Percentiles rank a stretch among this genome's conserved stretches.
Evolutionary conservation across 2,888 invertebrate genomes (phyloP).

Genomic region (Gastracanthus pulcherrimus): DNA sequence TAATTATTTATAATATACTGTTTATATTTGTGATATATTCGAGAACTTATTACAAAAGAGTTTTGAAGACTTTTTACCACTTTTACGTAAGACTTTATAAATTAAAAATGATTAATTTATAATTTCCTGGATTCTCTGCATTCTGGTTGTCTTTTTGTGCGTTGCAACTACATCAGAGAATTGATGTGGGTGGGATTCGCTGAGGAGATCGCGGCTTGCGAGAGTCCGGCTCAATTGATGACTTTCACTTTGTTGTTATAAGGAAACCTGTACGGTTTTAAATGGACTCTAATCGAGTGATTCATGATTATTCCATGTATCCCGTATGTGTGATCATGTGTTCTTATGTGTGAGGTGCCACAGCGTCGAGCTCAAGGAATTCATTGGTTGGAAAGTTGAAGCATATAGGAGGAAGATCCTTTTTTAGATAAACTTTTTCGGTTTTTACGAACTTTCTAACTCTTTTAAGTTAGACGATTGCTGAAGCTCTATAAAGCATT

Average conservation of each 20-base stretch:
- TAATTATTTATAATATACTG: too few species aligned
- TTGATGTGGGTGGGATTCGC: conserved; percentile 6
- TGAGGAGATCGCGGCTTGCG: background rate
- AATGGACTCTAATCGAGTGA: conserved; percentile 49
- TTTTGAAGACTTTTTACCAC: background rate
- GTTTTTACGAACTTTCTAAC: conserved; percentile 26
- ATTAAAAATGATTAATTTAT: background rate
- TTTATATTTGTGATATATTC: background rate
- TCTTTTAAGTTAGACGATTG: background rate
- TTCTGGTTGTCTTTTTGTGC: background rate
- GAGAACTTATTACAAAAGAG: too few species aligned
- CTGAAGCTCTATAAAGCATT: conserved; percentile 31
- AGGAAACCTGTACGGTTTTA: conserved; percentile 44
- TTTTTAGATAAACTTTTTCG: conserved; percentile 38
- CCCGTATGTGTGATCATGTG: conserved; percentile 32
- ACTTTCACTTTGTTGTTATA: conserved; percentile 52
- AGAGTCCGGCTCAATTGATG: conserved; percentile 37
- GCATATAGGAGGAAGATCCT: conserved; percentile 21
- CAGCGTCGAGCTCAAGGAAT: conserved; percentile 43
- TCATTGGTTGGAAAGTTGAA: conserved; percentile 54
- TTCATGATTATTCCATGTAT: conserved; percentile 46
- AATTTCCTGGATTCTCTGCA: background rate
- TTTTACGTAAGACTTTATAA: background rate
- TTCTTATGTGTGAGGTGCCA: conserved; percentile 41
- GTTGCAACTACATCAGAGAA: conserved; percentile 15